Evolutionary conservation across 2,113 vertebrate genomes (phyloP).

Genomic region (Anseranas semipalmata): DNA sequence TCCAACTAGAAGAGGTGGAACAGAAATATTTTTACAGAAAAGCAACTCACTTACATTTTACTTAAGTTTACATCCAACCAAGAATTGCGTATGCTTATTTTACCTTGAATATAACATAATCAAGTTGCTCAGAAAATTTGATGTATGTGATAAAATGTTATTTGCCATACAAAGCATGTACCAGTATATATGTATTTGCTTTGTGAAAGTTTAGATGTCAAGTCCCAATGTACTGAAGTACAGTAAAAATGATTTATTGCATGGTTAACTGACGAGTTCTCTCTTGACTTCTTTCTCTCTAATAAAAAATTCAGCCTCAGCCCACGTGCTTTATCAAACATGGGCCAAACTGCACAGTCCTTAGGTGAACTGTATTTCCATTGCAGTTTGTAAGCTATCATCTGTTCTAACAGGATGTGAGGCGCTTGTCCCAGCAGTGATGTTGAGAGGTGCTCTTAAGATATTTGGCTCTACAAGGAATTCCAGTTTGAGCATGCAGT

Average conservation of each 20-base stretch:
- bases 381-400: neutral
- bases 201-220: neutral
- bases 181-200: neutral
- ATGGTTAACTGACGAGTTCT: neutral
- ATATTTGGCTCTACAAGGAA: neutral
- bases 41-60: neutral
- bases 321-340: neutral
- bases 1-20: neutral
- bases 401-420: neutral
- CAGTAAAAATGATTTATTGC: neutral
- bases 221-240: neutral
- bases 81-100: neutral
- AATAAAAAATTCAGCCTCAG: neutral
- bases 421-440: neutral
- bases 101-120: neutral
- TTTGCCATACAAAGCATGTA: slow-evolving; percentile 62
- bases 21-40: neutral
- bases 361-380: neutral
- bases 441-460: neutral
- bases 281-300: neutral
- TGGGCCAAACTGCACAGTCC: neutral
- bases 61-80: neutral
- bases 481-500: neutral
- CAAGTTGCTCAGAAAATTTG: neutral
- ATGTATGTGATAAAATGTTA: slow-evolving; percentile 72